Percentiles rank a stretch among this genome's conserved stretches.
Evolutionary conservation across 2,888 invertebrate genomes (phyloP).

Genomic region (Auanema sp.): DNA sequence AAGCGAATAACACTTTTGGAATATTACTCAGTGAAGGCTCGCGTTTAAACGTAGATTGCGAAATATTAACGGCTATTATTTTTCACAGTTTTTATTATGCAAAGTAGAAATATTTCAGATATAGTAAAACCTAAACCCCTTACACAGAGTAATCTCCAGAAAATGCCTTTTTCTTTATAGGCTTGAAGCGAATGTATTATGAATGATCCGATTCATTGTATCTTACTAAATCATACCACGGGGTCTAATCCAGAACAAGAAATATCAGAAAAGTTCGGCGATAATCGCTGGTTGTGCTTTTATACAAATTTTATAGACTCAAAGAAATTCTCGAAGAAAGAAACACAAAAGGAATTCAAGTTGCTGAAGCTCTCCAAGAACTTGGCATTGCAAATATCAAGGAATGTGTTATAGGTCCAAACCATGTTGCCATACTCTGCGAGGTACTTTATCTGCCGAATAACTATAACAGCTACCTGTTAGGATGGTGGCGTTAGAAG

Average conservation of each 20-base stretch:
- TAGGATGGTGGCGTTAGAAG: constrained; percentile 21
- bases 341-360: constrained; percentile 13
- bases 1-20: no score
- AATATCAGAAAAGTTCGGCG: constrained; percentile 14
- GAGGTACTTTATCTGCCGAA: constrained; percentile 6
- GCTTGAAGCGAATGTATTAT: constrained; percentile 3
- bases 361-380: not conserved
- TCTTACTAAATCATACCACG: constrained; percentile 10
- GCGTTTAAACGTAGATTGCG: no score
- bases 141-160: no score
- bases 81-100: no score
- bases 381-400: constrained; percentile 7
- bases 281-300: no score
- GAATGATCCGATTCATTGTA: constrained; percentile 18
- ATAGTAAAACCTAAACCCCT: no score
- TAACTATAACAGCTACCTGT: not conserved
- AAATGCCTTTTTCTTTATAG: no score
- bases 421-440: constrained; percentile 8
- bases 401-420: constrained; percentile 12
- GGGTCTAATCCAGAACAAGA: constrained; percentile 16
- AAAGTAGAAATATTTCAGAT: no score
- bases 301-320: constrained; percentile 1
- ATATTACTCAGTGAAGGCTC: no score
- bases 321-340: constrained; percentile 11
- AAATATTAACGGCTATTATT: no score